phyloP scores from a whole-genome alignment of 2,888 invertebrate genomes.

The Drosophila mercatorum region DNA sequence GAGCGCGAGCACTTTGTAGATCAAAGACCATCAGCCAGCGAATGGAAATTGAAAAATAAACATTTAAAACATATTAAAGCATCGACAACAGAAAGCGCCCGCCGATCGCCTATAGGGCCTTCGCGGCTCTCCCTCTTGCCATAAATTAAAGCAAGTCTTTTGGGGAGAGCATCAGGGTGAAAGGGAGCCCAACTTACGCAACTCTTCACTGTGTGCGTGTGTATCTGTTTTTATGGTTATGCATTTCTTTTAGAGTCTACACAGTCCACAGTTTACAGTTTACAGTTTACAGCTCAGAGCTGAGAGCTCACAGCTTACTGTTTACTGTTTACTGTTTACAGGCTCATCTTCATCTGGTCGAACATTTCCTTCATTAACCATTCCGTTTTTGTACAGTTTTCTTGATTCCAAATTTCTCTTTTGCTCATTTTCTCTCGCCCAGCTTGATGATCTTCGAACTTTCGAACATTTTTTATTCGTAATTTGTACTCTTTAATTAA shows the following conservation, averaged over 20 bases:
- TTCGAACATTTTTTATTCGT: constrained; percentile 10
- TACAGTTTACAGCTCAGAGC: constrained; percentile 7
- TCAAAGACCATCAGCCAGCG: constrained; percentile 18
- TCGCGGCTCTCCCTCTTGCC: constrained; percentile 54
- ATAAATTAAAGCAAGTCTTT: constrained; percentile 61
- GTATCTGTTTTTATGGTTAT: constrained; percentile 61
- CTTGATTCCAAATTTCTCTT: constrained; percentile 63
- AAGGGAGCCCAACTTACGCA: constrained; percentile 63
- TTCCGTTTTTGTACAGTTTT: constrained; percentile 66
- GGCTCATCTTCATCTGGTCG: constrained; percentile 58
- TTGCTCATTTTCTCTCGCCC: constrained; percentile 50
- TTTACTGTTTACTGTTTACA: constrained; percentile 51
- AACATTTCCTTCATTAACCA: constrained; percentile 76
- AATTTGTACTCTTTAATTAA: constrained; percentile 42
- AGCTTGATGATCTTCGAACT: constrained; percentile 23
- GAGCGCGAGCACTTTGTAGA: constrained; percentile 8
- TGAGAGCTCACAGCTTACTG: constrained; percentile 45
- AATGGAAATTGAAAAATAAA: constrained; percentile 62
- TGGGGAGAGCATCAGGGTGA: constrained; percentile 35
- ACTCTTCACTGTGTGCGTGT: constrained; percentile 42
- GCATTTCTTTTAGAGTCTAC: constrained; percentile 61
- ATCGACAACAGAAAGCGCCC: constrained; percentile 59
- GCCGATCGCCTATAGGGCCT: constrained; percentile 51
- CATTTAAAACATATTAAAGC: constrained; percentile 40
- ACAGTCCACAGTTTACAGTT: constrained; percentile 41